phyloP scores from a whole-genome alignment of 2,113 vertebrate species.

The Boulengeromyrus knoepffleri region DNA sequence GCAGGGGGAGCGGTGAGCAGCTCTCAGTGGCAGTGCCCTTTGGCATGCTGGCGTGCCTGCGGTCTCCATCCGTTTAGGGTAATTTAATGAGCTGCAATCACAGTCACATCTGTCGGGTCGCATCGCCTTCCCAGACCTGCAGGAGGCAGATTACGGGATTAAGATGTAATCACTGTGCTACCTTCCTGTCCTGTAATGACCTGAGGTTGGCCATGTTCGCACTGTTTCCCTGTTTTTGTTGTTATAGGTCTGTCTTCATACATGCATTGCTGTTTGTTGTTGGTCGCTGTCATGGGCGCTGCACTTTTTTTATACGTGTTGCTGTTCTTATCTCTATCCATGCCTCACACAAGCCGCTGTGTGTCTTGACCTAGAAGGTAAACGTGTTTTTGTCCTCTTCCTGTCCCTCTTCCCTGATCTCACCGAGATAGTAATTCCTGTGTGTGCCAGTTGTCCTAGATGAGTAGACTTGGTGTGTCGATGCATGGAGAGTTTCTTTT shows the following conservation, averaged over 20 bases:
- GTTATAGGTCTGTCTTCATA: neutral
- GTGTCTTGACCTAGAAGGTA: slow-evolving; percentile 66
- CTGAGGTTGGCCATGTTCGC: neutral
- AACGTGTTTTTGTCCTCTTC: slow-evolving; percentile 27
- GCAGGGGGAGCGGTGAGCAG: neutral
- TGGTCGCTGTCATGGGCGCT: neutral
- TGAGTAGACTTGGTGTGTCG: slow-evolving; percentile 3
- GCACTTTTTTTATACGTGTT: slow-evolving; percentile 2
- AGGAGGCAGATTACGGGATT: neutral
- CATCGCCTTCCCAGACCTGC: neutral
- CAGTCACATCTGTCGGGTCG: neutral
- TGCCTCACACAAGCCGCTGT: slow-evolving; percentile 63
- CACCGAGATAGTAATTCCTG: slow-evolving; percentile 4
- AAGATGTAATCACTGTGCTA: neutral
- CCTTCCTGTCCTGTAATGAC: neutral
- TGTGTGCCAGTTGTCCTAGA: neutral
- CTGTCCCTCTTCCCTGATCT: neutral
- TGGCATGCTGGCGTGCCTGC: neutral
- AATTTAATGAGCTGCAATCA: neutral
- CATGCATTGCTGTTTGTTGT: neutral
- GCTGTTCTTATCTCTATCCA: slow-evolving; percentile 59
- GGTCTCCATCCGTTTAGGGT: neutral
- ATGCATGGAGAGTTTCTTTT: neutral
- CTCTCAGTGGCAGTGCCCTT: neutral
- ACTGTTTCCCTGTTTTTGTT: neutral